Base-by-base conservation (phyloP, 2,113 vertebrate genomes). In the Labeo catla region DNA sequence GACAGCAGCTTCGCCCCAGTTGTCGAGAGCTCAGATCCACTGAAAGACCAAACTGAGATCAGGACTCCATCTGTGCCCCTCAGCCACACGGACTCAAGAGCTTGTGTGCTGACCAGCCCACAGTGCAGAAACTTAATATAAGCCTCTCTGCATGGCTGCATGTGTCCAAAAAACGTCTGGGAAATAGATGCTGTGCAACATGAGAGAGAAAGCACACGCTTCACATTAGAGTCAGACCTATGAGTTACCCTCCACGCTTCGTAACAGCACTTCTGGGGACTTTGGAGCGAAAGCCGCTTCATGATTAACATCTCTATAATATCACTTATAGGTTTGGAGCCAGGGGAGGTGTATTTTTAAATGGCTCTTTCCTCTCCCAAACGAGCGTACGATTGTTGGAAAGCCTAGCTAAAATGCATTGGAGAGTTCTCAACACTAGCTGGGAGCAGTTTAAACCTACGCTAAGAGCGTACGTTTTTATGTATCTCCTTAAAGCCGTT, bases 261-360 rank as follows among this genome's bases (percentile, higher is more conserved):
- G 57, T 85, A 84, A 87, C 79, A 84, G 85, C 77, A 89, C 88
- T 87, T 89, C 85, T 76, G 82, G 77, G 85, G 54, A 78, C 80
- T 86, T 77, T 9, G 52, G 39, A 61, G 54, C 73, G 28, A 88
- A 86, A 88, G 57, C 78, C 70, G 23, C 65, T 68, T 50, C 61
- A 21, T 81, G 88, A 89, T 87, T 85, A 84, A 74, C 70, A 89
- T 86, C 82, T 73, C 81, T 50, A 68, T 21, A 74, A 83, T 72
- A 63, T 85, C 82, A 23, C 76, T 87, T 89, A 77, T 82, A 87
- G 85, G 85, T 73, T 84, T 52, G 81, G 81, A 76, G 86, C 78
- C 84, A 74, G 50, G 85, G 77, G 81, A 87, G 82, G 82, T 43
- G 9, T 76, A 70, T 52, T 50, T 23, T 84, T 73, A 65, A 89